Base-by-base conservation (phyloP, 1,140 invertebrate species). In the Catajapyx aquilonaris region DNA sequence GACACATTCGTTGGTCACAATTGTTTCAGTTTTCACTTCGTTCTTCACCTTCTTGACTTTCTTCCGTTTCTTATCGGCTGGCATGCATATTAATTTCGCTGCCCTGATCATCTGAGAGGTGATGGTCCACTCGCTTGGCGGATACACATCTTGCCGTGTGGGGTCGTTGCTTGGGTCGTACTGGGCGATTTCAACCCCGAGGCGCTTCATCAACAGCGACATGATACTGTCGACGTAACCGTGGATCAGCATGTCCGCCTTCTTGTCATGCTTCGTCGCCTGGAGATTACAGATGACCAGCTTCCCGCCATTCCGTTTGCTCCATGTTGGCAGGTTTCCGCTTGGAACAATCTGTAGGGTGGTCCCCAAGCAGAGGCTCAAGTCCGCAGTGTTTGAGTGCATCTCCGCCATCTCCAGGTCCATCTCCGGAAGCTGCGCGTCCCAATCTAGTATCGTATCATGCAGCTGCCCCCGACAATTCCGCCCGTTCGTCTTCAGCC, bases 391-490 rank as follows among this genome's bases (percentile, higher is more conserved):
- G 48, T 71, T 78, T 31, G 86, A 85, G 63, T 94, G 75, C 59
- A 78, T 70, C 44, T 87, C 72, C 15, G 88, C 80, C 57, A 84
- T 62, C 32, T 79, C 64, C 13, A 96, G 61, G 54, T 97, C 93
- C 51, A 75, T 71, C 45, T 86, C 76, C 13, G 94, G 94, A 40
- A 98, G 63, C 57, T 76, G 77, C 52, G 88, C 78, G 53, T 98
- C 93, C 94, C 94, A 99, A 60, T 99, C 94, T n/a, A 99, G 61
- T 39, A 97, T 83, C 20, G 78, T 91, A 57, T 99, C 94, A 43
- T 75, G 62, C 31, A 95, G 59, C 41, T 76, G 72, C 18, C 93
- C 91, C 41, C 91, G 63, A 52, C 86, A 90, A 2, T 69, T 66
- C 41, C 81, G 60, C 19, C 69, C 66, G 31, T 66, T 69, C 34